phyloP scores from a whole-genome alignment of 2,888 invertebrate genomes.

The Drosophila parthenogenetica region DNA sequence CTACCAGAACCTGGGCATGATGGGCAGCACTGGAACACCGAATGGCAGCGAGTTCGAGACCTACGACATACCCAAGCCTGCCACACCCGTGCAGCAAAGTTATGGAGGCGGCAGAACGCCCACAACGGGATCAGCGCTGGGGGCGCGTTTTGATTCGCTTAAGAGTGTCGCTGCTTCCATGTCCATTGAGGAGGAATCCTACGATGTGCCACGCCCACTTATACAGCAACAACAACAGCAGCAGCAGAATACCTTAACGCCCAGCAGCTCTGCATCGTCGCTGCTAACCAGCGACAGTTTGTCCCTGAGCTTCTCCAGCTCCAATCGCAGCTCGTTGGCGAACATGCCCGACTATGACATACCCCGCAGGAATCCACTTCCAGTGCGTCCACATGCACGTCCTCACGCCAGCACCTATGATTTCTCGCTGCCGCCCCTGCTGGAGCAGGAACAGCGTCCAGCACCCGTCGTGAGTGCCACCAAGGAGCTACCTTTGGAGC shows the following conservation, averaged over 20 bases:
- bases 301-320: slow-evolving; percentile 85
- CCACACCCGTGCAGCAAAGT: slow-evolving; percentile 86
- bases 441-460: slow-evolving; percentile 72
- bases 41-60: slow-evolving; percentile 80
- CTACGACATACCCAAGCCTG: slow-evolving; percentile 88
- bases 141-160: slow-evolving; percentile 77
- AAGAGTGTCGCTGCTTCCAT: slow-evolving; percentile 73
- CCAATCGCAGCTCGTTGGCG: slow-evolving; percentile 86
- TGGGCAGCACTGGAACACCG: slow-evolving; percentile 54
- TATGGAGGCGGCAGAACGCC: slow-evolving; percentile 85
- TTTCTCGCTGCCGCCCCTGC: slow-evolving; percentile 86
- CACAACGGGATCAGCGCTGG: slow-evolving; percentile 60
- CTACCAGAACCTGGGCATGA: slow-evolving; percentile 83
- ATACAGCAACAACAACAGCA: slow-evolving; percentile 80
- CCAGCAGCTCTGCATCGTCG: slow-evolving; percentile 89
- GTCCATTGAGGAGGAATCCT: slow-evolving; percentile 86
- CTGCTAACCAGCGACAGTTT: slow-evolving; percentile 88
- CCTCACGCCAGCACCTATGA: slow-evolving; percentile 86
- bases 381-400: slow-evolving; percentile 74
- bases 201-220: slow-evolving; percentile 89
- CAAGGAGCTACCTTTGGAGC: slow-evolving; percentile 90
- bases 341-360: slow-evolving; percentile 90
- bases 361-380: slow-evolving; percentile 86
- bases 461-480: slow-evolving; percentile 40
- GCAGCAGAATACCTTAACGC: slow-evolving; percentile 87